Base-by-base conservation (phyloP, 1,140 invertebrate species). In the Zaprionus kolodkinae region DNA sequence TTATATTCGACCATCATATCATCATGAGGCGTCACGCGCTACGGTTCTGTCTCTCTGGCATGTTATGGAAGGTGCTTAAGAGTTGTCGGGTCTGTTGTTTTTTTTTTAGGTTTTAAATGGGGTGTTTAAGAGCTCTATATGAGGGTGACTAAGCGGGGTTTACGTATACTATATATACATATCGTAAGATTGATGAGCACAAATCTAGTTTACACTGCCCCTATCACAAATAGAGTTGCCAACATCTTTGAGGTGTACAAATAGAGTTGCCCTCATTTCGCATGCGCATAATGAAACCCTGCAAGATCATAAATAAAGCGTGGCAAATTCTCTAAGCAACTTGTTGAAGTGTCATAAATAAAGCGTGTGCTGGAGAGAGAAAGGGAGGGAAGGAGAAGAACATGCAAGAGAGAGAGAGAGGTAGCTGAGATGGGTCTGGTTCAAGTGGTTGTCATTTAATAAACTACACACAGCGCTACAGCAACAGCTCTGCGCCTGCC, bases 311-410 rank as follows among this genome's bases (percentile, higher is more conserved):
- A 84, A 84, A 85, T 84, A 84, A 84, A 84, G 43, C 87, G 76
- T 87, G 83, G 84, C 83, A 87, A 86, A 88, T 86, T 76, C 83
- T 79, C 84, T 87, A 83, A 86, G 76, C 84, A 88, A 86, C 83
- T 70, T 72, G 84, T 63, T 87, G 76, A 86, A 86, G 83, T 76
- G 79, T 78, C 83, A 86, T 86, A 86, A 86, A 88, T 88, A 83
- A 75, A 73, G 83, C 66, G 25, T 10, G 12, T 2, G 0, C 21
- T 11, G 17, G 45, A 48, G 4, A 15, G 43, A 48, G 45, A 50
- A 17, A 21, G 21, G 25, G 0, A 21, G 3, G 11, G 7, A 10
- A 12, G 15, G 17, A 30, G 25, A 12, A n/a, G 12, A 27, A 12
- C 10, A 1, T 13, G 50, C n/a, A n/a, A 12, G 5, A n/a, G 52